Base-by-base conservation (phyloP, 1,140 invertebrate species). In the Cydia amplana region DNA sequence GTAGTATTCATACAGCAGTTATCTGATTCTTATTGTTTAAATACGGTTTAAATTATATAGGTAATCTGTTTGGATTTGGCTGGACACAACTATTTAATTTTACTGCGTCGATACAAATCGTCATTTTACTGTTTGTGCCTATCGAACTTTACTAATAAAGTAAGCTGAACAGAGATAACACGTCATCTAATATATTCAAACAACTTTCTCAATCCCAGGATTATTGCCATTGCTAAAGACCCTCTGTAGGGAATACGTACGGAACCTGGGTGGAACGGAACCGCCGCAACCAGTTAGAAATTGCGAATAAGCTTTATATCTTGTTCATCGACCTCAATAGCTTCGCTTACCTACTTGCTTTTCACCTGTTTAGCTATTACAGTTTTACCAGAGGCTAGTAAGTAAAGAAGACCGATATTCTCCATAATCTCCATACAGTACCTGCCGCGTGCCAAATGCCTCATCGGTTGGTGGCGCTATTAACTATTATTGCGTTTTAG, bases 301-400 rank as follows among this genome's bases (percentile, higher is more conserved):
- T 40, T 32, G 65, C 65, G 28, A 70, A 36, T 70, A 70, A 36
- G 65, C 64, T 70, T 67, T 43, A 36, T 70, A 70, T 70, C 65
- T 18, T 9, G 65, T 43, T 9, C 65, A 70, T 70, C 65, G 32
- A 70, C 65, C 65, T 70, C 65, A 40, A 70, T 70, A 9, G 6
- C 32, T 40, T 70, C 65, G 65, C 65, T 40, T 51, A 46, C 49
- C 18, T 18, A 46, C 49, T 51, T 18, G 32, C 28, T 18, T 70
- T 70, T 43, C 65, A 70, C 65, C 65, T 70, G 65, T 70, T 70
- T 32, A n/a, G 25, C 25, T 55, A 60, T 60, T 60, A 60, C 55
- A n/a, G 51, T 60, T 60, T 18, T 60, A 60, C 12, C 9, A 7
- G 6, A n/a, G 16, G 55, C 55, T 9, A 10, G 18, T 12, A 60